These are phyloP conservation scores for Nemurella pictetii DNA, from an alignment of 2,888 invertebrate genomes.

Conservation along the genomic window DNA sequence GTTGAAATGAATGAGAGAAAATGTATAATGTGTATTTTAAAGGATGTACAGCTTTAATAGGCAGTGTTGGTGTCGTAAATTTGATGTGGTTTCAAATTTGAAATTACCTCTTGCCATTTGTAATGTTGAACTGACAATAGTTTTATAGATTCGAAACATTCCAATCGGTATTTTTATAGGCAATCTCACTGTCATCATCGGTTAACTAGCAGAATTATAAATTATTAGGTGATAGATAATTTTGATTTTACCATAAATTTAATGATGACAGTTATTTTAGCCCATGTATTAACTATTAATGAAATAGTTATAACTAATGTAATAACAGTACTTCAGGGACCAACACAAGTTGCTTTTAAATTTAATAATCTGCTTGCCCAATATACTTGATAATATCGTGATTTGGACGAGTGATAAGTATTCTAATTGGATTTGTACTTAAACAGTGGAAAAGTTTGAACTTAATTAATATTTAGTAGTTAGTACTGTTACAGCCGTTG, in stretches of 20 bases:
- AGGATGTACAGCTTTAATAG: background rate
- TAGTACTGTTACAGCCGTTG: background rate
- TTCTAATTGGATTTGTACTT: background rate
- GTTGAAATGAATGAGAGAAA: no score
- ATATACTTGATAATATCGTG: background rate
- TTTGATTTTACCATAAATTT: no score
- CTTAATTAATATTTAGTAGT: background rate
- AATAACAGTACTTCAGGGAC: background rate
- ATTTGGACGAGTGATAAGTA: background rate
- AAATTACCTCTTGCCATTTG: background rate
- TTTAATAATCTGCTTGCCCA: background rate
- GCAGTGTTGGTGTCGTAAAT: background rate
- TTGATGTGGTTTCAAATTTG: background rate
- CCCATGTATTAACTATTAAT: no score
- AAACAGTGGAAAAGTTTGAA: background rate
- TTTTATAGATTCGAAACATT: background rate
- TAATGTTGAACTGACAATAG: background rate
- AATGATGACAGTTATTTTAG: no score
- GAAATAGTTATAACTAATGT: no score
- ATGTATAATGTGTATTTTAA: no score
- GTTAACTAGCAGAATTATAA: background rate
- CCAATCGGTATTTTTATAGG: background rate
- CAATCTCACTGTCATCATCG: background rate
- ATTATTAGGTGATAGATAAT: no score
- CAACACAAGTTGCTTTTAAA: background rate